Conservation (phyloP, 2,797 vertebrate genomes). For the Neosilurus mollespiculum region DNA sequence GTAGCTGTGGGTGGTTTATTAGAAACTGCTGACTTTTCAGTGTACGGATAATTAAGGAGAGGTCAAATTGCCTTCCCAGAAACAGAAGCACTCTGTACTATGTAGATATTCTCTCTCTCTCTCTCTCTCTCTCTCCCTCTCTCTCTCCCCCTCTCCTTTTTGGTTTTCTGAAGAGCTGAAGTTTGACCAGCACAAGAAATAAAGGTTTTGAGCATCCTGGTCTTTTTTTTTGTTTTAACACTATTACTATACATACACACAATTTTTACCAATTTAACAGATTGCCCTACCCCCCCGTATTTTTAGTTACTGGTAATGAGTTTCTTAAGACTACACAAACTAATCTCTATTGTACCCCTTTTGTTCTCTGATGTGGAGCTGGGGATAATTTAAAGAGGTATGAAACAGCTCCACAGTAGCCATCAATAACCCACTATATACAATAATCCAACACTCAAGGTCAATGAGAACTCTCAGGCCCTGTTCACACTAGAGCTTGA, state of each 20-base stretch:
- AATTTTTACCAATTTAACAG: background rate
- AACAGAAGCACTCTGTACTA: slow-evolving; percentile 52
- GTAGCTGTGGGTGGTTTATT: background rate
- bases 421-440: background rate
- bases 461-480: background rate
- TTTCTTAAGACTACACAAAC: background rate
- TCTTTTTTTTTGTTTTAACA: background rate
- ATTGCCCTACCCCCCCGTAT: too few species aligned
- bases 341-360: background rate
- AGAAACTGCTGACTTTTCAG: slow-evolving; percentile 4
- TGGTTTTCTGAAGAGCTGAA: slow-evolving; percentile 31
- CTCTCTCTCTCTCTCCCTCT: background rate
- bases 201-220: slow-evolving; percentile 38
- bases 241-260: background rate
- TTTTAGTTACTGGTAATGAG: background rate
- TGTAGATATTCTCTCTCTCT: slow-evolving; percentile 42
- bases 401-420: background rate
- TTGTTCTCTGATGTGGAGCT: background rate
- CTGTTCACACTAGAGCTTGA: too few species aligned
- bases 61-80: slow-evolving; percentile 37
- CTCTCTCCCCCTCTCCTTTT: slow-evolving; percentile 8
- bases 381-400: background rate
- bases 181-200: slow-evolving; percentile 38
- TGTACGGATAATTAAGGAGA: background rate
- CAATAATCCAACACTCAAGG: background rate